Evolutionary conservation across 2,888 invertebrate genomes (phyloP).

Genomic region (Acheta domesticus): DNA sequence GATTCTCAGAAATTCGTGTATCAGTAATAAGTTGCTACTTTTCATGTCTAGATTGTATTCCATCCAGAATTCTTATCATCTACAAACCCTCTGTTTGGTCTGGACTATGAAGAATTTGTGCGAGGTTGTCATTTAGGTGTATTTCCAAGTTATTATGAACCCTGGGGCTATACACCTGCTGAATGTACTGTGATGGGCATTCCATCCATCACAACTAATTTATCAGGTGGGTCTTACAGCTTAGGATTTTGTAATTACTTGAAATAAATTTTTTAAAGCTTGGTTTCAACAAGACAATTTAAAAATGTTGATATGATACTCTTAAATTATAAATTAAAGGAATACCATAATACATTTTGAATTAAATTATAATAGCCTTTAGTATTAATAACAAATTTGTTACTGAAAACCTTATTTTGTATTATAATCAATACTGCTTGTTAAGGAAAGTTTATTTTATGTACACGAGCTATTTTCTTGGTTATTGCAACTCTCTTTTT

Average conservation of each 20-base stretch:
- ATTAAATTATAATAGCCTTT: too few relatives aligned
- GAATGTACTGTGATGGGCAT: slow-evolving; percentile 99
- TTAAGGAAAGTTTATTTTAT: too few relatives aligned
- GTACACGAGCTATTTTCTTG: too few relatives aligned
- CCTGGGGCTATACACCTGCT: slow-evolving; percentile 99
- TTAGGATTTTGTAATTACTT: slow-evolving; percentile 20
- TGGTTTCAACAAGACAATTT: neutral
- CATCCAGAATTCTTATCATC: slow-evolving; percentile 98
- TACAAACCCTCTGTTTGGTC: slow-evolving; percentile 93
- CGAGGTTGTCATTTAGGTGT: slow-evolving; percentile 98
- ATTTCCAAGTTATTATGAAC: slow-evolving; percentile 99
- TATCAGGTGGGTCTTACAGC: slow-evolving; percentile 63
- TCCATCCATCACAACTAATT: slow-evolving; percentile 94
- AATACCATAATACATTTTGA: too few relatives aligned
- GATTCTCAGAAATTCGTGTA: too few relatives aligned
- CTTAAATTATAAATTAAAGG: too few relatives aligned
- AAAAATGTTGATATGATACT: too few relatives aligned
- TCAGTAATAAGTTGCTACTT: too few relatives aligned
- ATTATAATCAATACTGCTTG: too few relatives aligned
- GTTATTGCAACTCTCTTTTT: too few relatives aligned
- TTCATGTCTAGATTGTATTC: slow-evolving; percentile 75
- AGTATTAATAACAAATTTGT: too few relatives aligned
- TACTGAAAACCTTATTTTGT: too few relatives aligned
- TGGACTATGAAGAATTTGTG: slow-evolving; percentile 99
- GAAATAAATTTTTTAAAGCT: neutral